These are phyloP conservation scores for Myotis pilosus DNA, from an alignment of 2,797 vertebrate species.

Conservation along the genomic window DNA sequence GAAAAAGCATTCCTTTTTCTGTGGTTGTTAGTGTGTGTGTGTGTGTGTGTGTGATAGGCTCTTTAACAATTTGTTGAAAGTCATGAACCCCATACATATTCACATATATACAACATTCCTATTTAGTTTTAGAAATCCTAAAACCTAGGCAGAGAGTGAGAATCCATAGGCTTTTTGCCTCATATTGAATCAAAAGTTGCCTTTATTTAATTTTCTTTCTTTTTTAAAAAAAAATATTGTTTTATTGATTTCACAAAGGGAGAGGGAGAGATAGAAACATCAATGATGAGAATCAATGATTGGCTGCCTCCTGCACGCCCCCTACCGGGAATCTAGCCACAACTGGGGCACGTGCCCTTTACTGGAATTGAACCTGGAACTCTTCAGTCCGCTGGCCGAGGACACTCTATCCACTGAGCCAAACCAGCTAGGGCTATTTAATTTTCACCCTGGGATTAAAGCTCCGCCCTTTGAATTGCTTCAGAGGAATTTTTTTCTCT, in stretches of 20 bases:
- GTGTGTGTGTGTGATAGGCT: not conserved
- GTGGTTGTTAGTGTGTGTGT: not conserved
- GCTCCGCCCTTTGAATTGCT: slow-evolving; percentile 28
- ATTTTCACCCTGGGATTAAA: slow-evolving; percentile 25
- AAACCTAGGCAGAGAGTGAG: not conserved
- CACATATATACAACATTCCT: not conserved
- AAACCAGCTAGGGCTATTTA: not conserved
- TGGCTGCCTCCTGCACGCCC: too few relatives aligned
- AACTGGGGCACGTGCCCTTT: too few relatives aligned
- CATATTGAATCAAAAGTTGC: not conserved
- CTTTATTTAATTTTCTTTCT: slow-evolving; percentile 39
- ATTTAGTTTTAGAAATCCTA: slow-evolving; percentile 14
- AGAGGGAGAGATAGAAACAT: too few relatives aligned
- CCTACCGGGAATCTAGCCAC: too few relatives aligned
- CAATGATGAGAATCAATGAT: too few relatives aligned
- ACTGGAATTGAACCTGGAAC: too few relatives aligned
- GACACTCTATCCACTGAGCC: too few relatives aligned
- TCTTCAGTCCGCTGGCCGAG: too few relatives aligned
- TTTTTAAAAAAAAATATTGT: too few relatives aligned
- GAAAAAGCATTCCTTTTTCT: not conserved
- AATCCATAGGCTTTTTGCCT: not conserved
- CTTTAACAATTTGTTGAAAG: slow-evolving; percentile 30
- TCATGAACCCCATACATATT: not conserved
- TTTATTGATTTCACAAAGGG: too few relatives aligned
- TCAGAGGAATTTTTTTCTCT: not conserved